phyloP scores from a whole-genome alignment of 2,888 invertebrate species.

The Tachina lurida region DNA sequence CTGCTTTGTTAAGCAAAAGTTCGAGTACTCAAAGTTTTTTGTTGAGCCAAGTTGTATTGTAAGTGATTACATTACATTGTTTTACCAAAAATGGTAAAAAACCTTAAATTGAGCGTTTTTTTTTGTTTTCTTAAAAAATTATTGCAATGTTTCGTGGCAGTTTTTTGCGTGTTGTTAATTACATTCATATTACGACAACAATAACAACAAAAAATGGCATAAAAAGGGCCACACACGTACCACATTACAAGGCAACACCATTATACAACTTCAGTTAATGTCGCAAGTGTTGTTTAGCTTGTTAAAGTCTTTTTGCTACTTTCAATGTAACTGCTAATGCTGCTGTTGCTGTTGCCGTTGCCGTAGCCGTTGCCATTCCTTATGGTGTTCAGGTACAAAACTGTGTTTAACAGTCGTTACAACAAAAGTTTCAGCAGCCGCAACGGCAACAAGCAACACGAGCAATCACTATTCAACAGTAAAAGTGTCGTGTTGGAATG shows the following conservation, averaged over 20 bases:
- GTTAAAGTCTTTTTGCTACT: constrained; percentile 49
- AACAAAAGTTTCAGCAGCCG: constrained; percentile 42
- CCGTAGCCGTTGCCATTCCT: constrained; percentile 42
- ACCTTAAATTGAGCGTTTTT: constrained; percentile 38
- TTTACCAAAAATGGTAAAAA: constrained; percentile 67
- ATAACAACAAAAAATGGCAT: neutral
- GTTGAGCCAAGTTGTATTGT: constrained; percentile 31
- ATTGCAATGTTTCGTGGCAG: constrained; percentile 43
- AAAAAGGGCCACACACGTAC: constrained; percentile 64
- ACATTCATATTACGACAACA: constrained; percentile 66
- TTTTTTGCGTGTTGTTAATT: constrained; percentile 73
- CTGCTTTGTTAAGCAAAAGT: constrained; percentile 25
- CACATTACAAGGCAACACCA: constrained; percentile 56
- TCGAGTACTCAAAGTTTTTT: constrained; percentile 18
- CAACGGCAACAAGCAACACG: constrained; percentile 27
- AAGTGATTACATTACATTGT: constrained; percentile 60
- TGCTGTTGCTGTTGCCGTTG: constrained; percentile 16
- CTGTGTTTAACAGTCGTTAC: constrained; percentile 39
- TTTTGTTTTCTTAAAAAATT: constrained; percentile 12
- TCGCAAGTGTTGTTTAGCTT: constrained; percentile 71
- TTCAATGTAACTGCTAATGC: neutral
- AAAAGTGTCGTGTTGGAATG: constrained; percentile 73
- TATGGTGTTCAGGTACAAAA: constrained; percentile 26
- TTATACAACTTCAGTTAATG: constrained; percentile 65
- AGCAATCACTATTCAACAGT: constrained; percentile 60